Conservation (phyloP, 35 echinoderm and acorn worm genomes). For the Apostichopus parvimensis region DNA sequence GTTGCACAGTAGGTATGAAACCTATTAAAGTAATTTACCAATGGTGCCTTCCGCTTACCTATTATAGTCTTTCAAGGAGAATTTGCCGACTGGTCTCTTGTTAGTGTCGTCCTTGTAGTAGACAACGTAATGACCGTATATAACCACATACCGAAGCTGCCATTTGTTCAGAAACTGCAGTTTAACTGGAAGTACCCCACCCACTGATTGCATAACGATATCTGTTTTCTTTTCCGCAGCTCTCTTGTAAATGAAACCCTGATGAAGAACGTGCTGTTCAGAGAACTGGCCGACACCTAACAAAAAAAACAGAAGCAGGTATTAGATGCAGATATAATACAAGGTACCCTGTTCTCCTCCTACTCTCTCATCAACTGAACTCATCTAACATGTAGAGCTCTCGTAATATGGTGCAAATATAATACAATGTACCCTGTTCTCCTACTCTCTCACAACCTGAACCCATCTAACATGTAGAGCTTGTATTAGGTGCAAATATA, state of each 20-base stretch:
- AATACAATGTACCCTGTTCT: no score
- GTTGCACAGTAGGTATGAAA: no score
- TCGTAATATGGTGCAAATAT: no score
- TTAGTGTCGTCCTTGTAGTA: constrained; percentile 86
- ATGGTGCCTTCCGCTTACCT: constrained; percentile 32
- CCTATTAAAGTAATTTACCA: no score
- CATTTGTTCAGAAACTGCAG: constrained; percentile 52
- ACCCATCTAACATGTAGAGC: no score
- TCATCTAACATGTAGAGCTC: no score
- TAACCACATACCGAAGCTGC: constrained; percentile 84
- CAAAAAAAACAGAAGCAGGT: no score
- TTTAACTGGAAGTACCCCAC: constrained; percentile 33
- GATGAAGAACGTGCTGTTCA: constrained; percentile 59
- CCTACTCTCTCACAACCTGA: no score
- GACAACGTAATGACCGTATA: constrained; percentile 75
- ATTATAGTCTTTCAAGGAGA: constrained; percentile 83
- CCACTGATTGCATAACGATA: constrained; percentile 42
- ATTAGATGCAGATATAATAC: no score
- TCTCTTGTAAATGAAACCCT: constrained; percentile 87
- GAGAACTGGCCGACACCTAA: constrained; percentile 73
- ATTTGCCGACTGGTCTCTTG: constrained; percentile 63
- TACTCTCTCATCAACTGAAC: no score
- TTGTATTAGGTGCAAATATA: no score
- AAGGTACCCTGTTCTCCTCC: no score
- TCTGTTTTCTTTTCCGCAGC: constrained; percentile 66